Evolutionary conservation across 1,140 invertebrate species (phyloP).

Genomic region (Saccostrea cuccullata): DNA sequence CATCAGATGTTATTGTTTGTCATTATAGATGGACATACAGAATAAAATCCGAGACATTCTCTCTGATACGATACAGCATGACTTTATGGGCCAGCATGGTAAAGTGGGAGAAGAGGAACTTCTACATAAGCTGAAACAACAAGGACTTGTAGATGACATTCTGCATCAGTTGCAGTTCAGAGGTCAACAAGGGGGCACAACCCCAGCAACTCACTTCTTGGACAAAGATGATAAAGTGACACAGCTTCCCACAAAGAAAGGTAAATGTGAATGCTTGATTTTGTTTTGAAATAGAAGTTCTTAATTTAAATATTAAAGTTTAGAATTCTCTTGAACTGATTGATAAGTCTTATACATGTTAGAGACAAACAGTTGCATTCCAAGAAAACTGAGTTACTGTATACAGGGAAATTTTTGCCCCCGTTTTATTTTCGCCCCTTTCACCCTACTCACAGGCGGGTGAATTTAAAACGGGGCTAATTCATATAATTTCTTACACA

Average conservation of each 20-base stretch:
- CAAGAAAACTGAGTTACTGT: too few relatives aligned
- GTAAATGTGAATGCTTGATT: slow-evolving; percentile 46
- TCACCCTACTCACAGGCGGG: too few relatives aligned
- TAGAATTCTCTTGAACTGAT: too few relatives aligned
- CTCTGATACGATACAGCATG: slow-evolving; percentile 67
- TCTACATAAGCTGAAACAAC: slow-evolving; percentile 68
- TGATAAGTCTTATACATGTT: too few relatives aligned
- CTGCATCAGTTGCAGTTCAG: slow-evolving; percentile 69
- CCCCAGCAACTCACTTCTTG: slow-evolving; percentile 69
- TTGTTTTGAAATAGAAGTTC: neutral
- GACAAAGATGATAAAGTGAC: slow-evolving; percentile 67
- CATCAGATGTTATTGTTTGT: neutral
- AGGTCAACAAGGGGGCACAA: slow-evolving; percentile 48
- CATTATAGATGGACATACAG: slow-evolving; percentile 73
- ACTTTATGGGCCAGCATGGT: slow-evolving; percentile 56
- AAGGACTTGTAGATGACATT: slow-evolving; percentile 74
- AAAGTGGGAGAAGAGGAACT: slow-evolving; percentile 70
- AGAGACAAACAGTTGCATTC: too few relatives aligned
- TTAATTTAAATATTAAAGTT: too few relatives aligned
- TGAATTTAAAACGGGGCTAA: too few relatives aligned
- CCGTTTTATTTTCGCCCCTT: too few relatives aligned
- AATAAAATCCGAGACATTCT: slow-evolving; percentile 69
- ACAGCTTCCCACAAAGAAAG: slow-evolving; percentile 63
- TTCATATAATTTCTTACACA: too few relatives aligned
- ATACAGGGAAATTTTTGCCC: too few relatives aligned